Percentiles rank a stretch among this genome's conserved stretches.
Evolutionary conservation across 1,140 invertebrate species (phyloP).

Genomic region (Grapholita molesta): DNA sequence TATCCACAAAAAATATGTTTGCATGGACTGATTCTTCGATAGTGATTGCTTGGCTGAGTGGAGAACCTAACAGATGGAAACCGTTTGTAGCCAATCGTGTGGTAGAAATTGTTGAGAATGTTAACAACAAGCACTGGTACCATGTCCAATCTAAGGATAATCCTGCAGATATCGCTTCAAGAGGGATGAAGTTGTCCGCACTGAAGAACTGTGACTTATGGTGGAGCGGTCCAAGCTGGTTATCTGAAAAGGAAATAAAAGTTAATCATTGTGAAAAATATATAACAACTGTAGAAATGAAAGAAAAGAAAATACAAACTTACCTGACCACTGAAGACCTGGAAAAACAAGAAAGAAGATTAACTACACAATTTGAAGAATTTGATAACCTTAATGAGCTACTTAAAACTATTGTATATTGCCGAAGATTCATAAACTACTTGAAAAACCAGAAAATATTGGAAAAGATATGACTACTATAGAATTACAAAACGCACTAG

Average conservation of each 20-base stretch:
- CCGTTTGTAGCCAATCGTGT: constrained; percentile 41
- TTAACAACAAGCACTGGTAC: constrained; percentile 25
- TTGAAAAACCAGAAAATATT: not conserved
- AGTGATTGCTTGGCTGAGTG: constrained; percentile 44
- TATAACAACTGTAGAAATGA: constrained; percentile 24
- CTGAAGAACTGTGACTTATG: constrained; percentile 22
- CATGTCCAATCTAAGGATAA: constrained; percentile 40
- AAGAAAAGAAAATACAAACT: constrained; percentile 32
- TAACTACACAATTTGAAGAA: constrained; percentile 20
- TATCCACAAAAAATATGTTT: constrained; percentile 24
- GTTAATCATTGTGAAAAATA: not conserved
- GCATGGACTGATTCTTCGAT: constrained; percentile 48
- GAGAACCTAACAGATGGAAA: constrained; percentile 46
- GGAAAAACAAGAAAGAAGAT: not conserved
- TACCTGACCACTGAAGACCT: constrained; percentile 3
- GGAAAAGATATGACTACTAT: constrained; percentile 13
- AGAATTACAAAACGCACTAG: constrained; percentile 26
- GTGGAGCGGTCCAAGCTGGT: constrained; percentile 29
- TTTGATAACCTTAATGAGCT: constrained; percentile 22
- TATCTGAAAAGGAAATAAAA: constrained; percentile 24
- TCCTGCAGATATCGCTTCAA: constrained; percentile 39
- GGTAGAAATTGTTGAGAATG: too few species aligned
- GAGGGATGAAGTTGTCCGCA: constrained; percentile 24
- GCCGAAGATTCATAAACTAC: constrained; percentile 20
- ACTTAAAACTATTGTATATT: constrained; percentile 20